Evolutionary conservation across 2,113 vertebrate genomes (phyloP).

Genomic region (Microcebus tavaratra): DNA sequence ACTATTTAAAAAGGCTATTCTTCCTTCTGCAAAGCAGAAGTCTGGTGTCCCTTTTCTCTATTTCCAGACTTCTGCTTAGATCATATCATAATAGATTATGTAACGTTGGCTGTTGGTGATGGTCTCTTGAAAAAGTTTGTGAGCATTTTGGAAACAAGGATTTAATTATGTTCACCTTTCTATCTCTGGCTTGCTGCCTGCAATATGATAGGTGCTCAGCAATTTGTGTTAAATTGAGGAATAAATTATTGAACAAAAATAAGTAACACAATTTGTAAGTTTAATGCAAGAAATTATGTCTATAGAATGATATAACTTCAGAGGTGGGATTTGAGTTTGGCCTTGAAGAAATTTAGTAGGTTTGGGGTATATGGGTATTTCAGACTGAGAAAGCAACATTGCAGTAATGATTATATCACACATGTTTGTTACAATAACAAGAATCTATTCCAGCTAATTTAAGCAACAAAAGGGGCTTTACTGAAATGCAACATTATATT

Average conservation of each 20-base stretch:
- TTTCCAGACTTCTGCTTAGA: not conserved
- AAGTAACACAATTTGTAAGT: not conserved
- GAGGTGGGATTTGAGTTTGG: not conserved
- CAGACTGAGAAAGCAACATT: not conserved
- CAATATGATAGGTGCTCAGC: not conserved
- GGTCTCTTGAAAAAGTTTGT: not conserved
- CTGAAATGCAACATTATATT: not conserved
- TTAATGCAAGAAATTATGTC: not conserved
- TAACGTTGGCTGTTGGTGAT: not conserved
- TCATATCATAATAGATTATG: not conserved
- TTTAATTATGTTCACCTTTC: not conserved
- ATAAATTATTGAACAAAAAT: not conserved
- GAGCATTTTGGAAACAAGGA: not conserved
- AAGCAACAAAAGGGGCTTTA: not conserved
- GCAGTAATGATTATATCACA: not conserved
- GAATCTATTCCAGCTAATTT: not conserved
- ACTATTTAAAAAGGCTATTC: not conserved
- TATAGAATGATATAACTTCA: not conserved
- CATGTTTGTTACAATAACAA: not conserved
- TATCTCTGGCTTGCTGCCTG: not conserved
- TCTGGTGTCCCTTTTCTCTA: not conserved
- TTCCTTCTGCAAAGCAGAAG: not conserved
- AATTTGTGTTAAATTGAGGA: not conserved
- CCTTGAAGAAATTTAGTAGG: not conserved
- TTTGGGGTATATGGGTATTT: not conserved